Evolutionary conservation across 2,113 vertebrate species (phyloP), one percentile per base, ranked within the genome.

Genomic region (Daphoenositta chrysoptera): DNA sequence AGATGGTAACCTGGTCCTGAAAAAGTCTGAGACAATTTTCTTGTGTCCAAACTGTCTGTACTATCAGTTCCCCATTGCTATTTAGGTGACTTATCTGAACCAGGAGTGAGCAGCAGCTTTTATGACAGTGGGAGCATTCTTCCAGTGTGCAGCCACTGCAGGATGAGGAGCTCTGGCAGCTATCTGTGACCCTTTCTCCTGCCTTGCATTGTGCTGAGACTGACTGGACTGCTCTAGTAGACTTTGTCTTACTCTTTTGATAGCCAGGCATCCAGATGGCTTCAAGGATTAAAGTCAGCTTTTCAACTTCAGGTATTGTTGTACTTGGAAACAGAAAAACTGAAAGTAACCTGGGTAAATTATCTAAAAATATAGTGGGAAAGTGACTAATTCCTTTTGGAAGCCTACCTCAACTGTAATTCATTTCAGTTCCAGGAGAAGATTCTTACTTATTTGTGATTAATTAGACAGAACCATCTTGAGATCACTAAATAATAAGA

Each of bases 241-340:
- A 60, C 48, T 86, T 92, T 56, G 51, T 69, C 21, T 80, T 64
- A 37, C 28, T 75, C 60, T 78, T 92, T 89, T 86, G 80, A 48
- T 75, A 83, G 79, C 24, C 48, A 1, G 1, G 19, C 69, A 48
- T 83, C 68, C 40, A 90, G 57, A 45, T 10, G 1, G 33, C 60
- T 88, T 94, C 56, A 70, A 66, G 63, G 79, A 92, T 90, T 92
- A 66, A 90, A 93, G 88, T 70, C 78, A 95, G 57, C 37, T 90
- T 92, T 93, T 92, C 82, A 75, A 15, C 23, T 60, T 42, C 48
- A 71, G 35, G 40, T 84, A 88, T 66, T 84, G 44, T 63, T 72
- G 15, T 47, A 50, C 1, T 3, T 70, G 35, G 71, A 90, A 86
- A 44, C 40, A 83, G 64, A 51, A 68, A 64, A 78, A 83, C 64